These are phyloP conservation scores for Peromyscus attwateri DNA, from an alignment of 2,797 vertebrate genomes.

Conservation along the genomic window DNA sequence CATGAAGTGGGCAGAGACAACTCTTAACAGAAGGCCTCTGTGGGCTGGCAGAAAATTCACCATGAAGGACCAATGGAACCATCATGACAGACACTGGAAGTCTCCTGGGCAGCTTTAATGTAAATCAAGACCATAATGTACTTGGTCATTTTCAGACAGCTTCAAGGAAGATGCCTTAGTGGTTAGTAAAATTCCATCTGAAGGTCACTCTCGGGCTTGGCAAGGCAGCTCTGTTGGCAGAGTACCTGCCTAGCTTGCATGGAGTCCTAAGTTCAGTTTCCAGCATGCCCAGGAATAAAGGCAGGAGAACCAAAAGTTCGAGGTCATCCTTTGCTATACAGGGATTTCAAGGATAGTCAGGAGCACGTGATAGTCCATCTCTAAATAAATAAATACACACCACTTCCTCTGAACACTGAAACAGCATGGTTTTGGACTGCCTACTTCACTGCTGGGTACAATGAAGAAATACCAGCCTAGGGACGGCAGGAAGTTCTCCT, in stretches of 20 bases:
- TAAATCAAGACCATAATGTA: neutral
- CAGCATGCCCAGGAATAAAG: neutral
- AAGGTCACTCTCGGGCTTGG: neutral
- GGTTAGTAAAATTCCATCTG: neutral
- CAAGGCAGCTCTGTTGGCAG: no score
- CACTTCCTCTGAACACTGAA: conserved; percentile 42
- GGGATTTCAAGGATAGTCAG: neutral
- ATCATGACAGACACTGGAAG: neutral
- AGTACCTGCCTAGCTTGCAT: neutral
- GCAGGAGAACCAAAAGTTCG: neutral
- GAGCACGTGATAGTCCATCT: neutral
- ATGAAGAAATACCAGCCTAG: neutral
- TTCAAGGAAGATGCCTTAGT: neutral
- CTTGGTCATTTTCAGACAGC: conserved; percentile 20
- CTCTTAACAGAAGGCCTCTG: neutral
- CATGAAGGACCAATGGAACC: neutral
- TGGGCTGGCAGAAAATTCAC: neutral
- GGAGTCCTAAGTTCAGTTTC: neutral
- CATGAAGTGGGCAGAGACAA: neutral
- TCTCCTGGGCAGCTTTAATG: neutral
- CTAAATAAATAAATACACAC: neutral
- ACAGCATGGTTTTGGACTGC: neutral
- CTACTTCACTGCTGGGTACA: neutral
- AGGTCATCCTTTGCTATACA: neutral
- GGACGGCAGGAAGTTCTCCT: neutral